Percentiles rank a stretch among this genome's conserved stretches.
Conservation (phyloP, 2,797 vertebrate species). For the Clarias fuscus region DNA sequence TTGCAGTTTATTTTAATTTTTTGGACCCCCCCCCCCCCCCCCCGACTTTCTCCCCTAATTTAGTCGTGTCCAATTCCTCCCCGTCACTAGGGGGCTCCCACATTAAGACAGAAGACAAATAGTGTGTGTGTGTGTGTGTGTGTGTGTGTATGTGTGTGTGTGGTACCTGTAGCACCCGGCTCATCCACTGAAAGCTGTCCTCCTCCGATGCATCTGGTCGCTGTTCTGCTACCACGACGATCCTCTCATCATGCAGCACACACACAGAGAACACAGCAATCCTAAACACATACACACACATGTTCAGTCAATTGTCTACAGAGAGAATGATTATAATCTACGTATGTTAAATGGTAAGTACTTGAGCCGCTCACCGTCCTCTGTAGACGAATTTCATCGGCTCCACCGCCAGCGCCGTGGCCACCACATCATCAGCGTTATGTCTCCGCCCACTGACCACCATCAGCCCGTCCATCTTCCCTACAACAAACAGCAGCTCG, state of each 20-base stretch:
- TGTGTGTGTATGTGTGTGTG: constrained; percentile 1
- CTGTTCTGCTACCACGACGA: constrained; percentile 94
- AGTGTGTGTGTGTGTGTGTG: constrained; percentile 17
- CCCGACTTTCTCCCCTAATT: no score
- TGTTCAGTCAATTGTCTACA: neutral
- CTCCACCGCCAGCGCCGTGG: constrained; percentile 91
- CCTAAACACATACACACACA: constrained; percentile 73
- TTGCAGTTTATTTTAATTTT: no score
- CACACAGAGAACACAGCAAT: constrained; percentile 95
- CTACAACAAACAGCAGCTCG: constrained; percentile 89
- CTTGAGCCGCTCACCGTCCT: constrained; percentile 80
- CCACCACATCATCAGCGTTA: constrained; percentile 92
- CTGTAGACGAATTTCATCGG: constrained; percentile 99
- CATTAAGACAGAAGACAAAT: neutral
- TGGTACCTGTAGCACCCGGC: constrained; percentile 89
- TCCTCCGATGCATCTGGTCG: constrained; percentile 94
- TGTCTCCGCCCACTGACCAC: constrained; percentile 88
- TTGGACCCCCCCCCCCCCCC: no score
- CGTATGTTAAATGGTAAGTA: neutral
- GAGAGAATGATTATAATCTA: neutral
- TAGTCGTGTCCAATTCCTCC: no score
- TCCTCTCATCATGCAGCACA: constrained; percentile 90
- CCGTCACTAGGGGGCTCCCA: no score
- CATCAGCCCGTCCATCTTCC: constrained; percentile 94
- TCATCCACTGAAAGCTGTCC: constrained; percentile 99